These are phyloP conservation scores for Chrosomus eos DNA, from an alignment of 2,797 vertebrate genomes.

Conservation along the genomic window DNA sequence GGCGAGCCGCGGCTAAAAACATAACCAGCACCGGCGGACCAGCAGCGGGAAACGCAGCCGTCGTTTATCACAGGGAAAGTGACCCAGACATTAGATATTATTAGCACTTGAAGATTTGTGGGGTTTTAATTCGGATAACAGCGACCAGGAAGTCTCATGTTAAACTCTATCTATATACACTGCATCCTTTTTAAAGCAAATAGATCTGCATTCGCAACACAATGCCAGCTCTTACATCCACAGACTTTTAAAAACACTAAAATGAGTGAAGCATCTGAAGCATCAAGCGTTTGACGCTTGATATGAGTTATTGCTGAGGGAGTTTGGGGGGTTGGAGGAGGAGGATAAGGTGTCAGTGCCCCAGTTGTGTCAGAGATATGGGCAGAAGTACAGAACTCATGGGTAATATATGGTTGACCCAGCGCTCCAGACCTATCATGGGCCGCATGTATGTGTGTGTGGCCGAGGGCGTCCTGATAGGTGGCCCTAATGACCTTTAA, in stretches of 20 bases:
- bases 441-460: slow-evolving; percentile 23
- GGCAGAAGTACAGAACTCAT: slow-evolving; percentile 62
- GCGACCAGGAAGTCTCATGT: slow-evolving; percentile 21
- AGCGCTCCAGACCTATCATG: slow-evolving; percentile 50
- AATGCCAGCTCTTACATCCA: not conserved
- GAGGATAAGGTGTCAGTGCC: slow-evolving; percentile 71
- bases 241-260: not conserved
- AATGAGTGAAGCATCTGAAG: slow-evolving; percentile 45
- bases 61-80: slow-evolving; percentile 49
- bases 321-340: slow-evolving; percentile 61
- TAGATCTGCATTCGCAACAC: not conserved
- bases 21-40: slow-evolving; percentile 31
- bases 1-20: slow-evolving; percentile 52
- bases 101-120: slow-evolving; percentile 45
- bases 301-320: slow-evolving; percentile 41
- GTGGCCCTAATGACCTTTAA: slow-evolving; percentile 53
- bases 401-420: slow-evolving; percentile 67
- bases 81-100: slow-evolving; percentile 51
- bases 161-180: not conserved
- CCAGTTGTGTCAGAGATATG: slow-evolving; percentile 74
- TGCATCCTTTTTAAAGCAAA: slow-evolving; percentile 17
- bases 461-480: slow-evolving; percentile 30
- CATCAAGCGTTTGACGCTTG: slow-evolving; percentile 54
- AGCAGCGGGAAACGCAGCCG: slow-evolving; percentile 50
- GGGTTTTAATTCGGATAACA: slow-evolving; percentile 52